Evolutionary conservation across 1,140 invertebrate genomes (phyloP), one percentile per base, ranked within the genome.

Genomic region (Campoletis sonorensis): DNA sequence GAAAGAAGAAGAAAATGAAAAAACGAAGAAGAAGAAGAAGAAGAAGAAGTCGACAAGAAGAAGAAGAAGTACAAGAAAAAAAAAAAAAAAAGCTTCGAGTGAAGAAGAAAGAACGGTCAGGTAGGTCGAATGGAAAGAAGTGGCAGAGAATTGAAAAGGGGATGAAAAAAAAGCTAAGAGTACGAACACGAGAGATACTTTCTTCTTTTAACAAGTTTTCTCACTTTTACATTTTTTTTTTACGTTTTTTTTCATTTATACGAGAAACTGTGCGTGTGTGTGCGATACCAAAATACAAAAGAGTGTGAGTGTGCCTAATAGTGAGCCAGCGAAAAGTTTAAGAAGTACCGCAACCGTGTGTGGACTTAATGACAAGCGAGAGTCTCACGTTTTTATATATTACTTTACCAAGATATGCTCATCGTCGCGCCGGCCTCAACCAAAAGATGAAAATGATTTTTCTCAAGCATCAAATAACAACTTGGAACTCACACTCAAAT

Each of bases 21-120:
- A 79, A 45, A 84, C 30, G 11, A 11, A 76, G 79, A 82, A 37
- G 70, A n/a, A 30, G 13, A 70, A 70, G 18, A 76, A 45, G 79
- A 27, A 11, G 21, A 70, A 70, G 10, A 76, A 70, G 51, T 58
- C 15, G 49, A 30, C 11, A 70, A 70, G 18, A 79, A 45, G 76
- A 82, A 83, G 81, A 75, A 76, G 81, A 79, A 81, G 37, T 70
- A 79, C 49, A 82, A 30, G 18, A 26, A 15, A 72, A 72, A 70
- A 78, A 26, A 78, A 10, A 16, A 54, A 37, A 79, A n/a, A 70
- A 15, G 67, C 30, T 30, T 70, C 16, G 21, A 71, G 37, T 30
- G 45, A 54, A 61, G 40, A 33, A 75, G 45, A 64, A 70, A 79
- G 49, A 10, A 72, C 13, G 33, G 54, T 21, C 67, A 76, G 67